Conservation (phyloP, 2,797 vertebrate species). For the Peromyscus attwateri region DNA sequence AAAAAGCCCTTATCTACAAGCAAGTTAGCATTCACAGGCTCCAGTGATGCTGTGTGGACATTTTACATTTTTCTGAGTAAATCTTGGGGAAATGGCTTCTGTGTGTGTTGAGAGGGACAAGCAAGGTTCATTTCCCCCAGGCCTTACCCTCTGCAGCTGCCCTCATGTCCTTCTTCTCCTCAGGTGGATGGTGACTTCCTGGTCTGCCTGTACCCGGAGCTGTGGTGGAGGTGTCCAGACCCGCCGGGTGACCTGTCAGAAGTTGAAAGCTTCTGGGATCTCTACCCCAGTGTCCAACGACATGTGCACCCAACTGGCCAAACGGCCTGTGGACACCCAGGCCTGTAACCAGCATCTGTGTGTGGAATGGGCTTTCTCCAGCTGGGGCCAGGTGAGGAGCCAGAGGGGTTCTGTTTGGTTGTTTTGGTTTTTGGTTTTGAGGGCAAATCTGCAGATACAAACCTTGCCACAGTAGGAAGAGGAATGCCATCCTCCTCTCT, state of each 20-base stretch:
- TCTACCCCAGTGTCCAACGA: conserved; percentile 87
- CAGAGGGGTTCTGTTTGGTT: conserved; percentile 2
- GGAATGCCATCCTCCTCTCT: background rate
- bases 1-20: background rate
- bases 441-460: background rate
- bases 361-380: conserved; percentile 91
- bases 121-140: background rate
- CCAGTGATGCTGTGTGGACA: background rate
- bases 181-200: conserved; percentile 95
- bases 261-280: conserved; percentile 88
- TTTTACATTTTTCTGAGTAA: background rate
- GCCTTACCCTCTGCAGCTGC: background rate
- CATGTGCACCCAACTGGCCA: conserved; percentile 89
- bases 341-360: conserved; percentile 93
- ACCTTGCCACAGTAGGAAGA: background rate
- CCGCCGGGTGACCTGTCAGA: conserved; percentile 92
- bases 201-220: conserved; percentile 93
- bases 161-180: conserved; percentile 30
- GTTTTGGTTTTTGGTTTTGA: background rate
- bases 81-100: background rate
- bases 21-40: background rate
- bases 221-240: conserved; percentile 94
- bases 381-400: conserved; percentile 90
- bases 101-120: background rate
- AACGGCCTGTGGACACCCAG: conserved; percentile 91